Evolutionary conservation across 2,888 invertebrate genomes (phyloP).

Genomic region (Heliothis peltigera): DNA sequence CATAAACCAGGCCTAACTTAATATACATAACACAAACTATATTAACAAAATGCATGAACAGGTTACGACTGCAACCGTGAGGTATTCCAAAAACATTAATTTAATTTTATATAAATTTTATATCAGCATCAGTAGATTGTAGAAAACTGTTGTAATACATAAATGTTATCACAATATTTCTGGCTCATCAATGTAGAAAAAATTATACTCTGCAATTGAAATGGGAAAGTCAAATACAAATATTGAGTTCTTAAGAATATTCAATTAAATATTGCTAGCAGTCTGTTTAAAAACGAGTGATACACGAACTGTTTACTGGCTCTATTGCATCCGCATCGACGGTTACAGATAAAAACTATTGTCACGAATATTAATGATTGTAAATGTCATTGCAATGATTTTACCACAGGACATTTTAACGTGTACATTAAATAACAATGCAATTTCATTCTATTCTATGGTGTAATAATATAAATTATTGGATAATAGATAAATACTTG

Average conservation of each 20-base stretch:
- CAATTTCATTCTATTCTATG: not conserved
- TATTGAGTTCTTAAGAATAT: slow-evolving; percentile 4
- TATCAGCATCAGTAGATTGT: slow-evolving; percentile 34
- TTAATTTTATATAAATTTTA: too few species aligned
- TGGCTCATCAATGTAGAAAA: slow-evolving; percentile 28
- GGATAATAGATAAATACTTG: not conserved
- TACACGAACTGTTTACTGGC: slow-evolving; percentile 19
- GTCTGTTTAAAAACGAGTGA: not conserved
- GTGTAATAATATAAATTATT: not conserved
- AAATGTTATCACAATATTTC: slow-evolving; percentile 50
- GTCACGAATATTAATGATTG: not conserved
- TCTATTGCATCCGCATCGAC: slow-evolving; percentile 1
- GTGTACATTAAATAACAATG: too few species aligned
- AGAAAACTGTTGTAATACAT: slow-evolving; percentile 43
- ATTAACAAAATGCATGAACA: slow-evolving; percentile 61
- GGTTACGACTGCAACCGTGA: slow-evolving; percentile 48
- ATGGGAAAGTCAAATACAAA: slow-evolving; percentile 16
- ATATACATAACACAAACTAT: slow-evolving; percentile 62
- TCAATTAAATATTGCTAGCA: not conserved
- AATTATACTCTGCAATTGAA: slow-evolving; percentile 39
- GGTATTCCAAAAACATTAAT: slow-evolving; percentile 45
- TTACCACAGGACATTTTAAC: too few species aligned
- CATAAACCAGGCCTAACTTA: slow-evolving; percentile 49
- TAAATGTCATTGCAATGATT: too few species aligned
- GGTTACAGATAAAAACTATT: not conserved